A percentile compares a stretch with the other conserved stretches of the same genome.
phyloP scores from a whole-genome alignment of 2,888 invertebrate species.

The Cyaniris semiargus region DNA sequence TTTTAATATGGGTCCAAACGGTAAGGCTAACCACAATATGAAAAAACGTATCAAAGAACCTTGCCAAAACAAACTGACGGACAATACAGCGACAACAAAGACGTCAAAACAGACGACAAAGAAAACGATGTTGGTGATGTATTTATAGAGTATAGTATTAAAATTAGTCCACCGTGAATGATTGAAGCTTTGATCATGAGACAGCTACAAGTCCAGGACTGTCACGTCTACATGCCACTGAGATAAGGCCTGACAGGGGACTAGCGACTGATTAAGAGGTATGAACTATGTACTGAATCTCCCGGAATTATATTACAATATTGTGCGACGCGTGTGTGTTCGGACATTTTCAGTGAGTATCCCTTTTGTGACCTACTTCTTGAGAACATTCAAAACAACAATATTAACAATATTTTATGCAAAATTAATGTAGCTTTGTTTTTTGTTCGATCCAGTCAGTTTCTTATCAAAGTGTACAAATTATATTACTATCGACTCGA shows the following conservation, averaged over 20 bases:
- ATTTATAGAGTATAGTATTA: conserved; percentile 10
- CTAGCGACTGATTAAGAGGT: conserved; percentile 23
- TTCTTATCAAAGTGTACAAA: no score
- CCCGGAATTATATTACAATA: neutral
- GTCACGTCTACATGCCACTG: conserved; percentile 11
- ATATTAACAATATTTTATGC: neutral
- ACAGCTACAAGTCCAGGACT: conserved; percentile 27
- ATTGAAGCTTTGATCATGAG: conserved; percentile 21
- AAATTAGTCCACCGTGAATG: conserved; percentile 28
- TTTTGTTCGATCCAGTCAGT: neutral
- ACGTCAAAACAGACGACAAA: neutral
- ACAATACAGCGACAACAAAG: neutral
- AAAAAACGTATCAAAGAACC: neutral
- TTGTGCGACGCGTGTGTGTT: neutral
- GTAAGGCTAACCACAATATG: neutral
- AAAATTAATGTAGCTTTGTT: neutral
- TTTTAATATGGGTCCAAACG: neutral
- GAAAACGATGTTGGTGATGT: neutral
- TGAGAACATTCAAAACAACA: no score
- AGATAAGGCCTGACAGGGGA: conserved; percentile 30
- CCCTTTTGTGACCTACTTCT: neutral
- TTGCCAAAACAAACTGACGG: neutral
- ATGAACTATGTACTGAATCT: neutral
- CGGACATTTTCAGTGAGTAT: neutral
- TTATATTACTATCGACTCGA: no score